These are phyloP conservation scores for Euura saliciscinereae DNA, from an alignment of 1,140 invertebrate species.

Conservation along the genomic window DNA sequence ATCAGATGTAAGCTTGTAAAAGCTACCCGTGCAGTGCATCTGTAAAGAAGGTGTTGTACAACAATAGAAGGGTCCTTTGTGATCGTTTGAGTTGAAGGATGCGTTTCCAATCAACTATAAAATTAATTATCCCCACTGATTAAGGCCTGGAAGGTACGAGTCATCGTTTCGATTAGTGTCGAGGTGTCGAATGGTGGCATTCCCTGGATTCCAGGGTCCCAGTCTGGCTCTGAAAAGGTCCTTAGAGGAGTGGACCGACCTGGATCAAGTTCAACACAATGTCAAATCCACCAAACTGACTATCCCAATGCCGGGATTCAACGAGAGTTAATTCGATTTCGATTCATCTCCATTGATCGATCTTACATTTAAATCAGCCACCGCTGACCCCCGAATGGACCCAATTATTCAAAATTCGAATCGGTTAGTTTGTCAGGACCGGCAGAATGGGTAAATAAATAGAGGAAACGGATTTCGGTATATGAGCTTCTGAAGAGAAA, in stretches of 20 bases:
- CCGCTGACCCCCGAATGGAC: not conserved
- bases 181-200: not conserved
- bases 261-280: not conserved
- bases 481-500: too few species aligned
- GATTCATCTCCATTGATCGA: not conserved
- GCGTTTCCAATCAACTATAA: conserved; percentile 7
- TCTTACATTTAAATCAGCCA: conserved; percentile 5
- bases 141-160: not conserved
- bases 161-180: conserved; percentile 1
- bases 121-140: conserved; percentile 7
- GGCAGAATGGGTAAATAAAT: too few species aligned
- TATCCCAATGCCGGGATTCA: not conserved
- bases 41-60: too few species aligned
- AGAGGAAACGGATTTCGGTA: too few species aligned
- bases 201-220: not conserved
- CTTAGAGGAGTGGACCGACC: not conserved
- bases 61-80: not conserved
- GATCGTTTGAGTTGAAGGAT: not conserved
- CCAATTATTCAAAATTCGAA: not conserved
- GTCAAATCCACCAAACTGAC: not conserved
- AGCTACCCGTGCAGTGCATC: too few species aligned
- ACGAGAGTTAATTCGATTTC: not conserved
- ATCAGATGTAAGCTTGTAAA: too few species aligned
- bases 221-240: not conserved
- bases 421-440: not conserved